These are phyloP conservation scores for Psammodynastes pulverulentus DNA, from an alignment of 2,113 vertebrate species.

Conservation along the genomic window DNA sequence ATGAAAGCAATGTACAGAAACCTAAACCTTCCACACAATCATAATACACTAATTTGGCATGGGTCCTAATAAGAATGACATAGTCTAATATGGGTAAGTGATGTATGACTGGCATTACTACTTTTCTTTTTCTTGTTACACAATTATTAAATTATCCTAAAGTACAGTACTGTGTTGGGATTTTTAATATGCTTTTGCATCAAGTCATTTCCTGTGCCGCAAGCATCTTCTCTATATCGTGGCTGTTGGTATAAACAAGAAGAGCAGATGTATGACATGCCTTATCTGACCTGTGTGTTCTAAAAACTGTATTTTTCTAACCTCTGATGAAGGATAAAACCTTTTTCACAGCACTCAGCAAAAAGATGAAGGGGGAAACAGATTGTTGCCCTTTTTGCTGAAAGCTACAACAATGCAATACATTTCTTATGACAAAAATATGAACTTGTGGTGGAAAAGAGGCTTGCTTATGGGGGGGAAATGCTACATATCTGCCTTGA, in stretches of 20 bases:
- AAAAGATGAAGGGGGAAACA: slow-evolving; percentile 49
- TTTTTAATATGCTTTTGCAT: neutral
- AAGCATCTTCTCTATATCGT: neutral
- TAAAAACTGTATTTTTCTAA: slow-evolving; percentile 38
- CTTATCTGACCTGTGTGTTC: neutral
- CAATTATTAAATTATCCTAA: neutral
- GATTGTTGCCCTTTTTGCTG: slow-evolving; percentile 44
- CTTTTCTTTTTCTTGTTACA: neutral
- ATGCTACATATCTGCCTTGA: neutral
- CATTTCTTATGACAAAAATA: slow-evolving; percentile 35
- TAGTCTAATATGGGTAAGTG: neutral
- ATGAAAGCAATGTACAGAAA: neutral
- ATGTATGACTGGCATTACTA: neutral
- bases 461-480: slow-evolving; percentile 16
- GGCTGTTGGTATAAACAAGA: neutral
- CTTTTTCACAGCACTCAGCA: slow-evolving; percentile 31
- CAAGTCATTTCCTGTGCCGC: neutral
- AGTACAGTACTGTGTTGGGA: neutral
- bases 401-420: slow-evolving; percentile 38
- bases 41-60: neutral
- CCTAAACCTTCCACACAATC: neutral
- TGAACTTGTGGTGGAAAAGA: slow-evolving; percentile 21
- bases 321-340: slow-evolving; percentile 48
- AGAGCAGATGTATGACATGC: neutral
- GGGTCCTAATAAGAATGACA: neutral